Conservation (phyloP, 2,888 invertebrate genomes). For the Athrips mouffetella region DNA sequence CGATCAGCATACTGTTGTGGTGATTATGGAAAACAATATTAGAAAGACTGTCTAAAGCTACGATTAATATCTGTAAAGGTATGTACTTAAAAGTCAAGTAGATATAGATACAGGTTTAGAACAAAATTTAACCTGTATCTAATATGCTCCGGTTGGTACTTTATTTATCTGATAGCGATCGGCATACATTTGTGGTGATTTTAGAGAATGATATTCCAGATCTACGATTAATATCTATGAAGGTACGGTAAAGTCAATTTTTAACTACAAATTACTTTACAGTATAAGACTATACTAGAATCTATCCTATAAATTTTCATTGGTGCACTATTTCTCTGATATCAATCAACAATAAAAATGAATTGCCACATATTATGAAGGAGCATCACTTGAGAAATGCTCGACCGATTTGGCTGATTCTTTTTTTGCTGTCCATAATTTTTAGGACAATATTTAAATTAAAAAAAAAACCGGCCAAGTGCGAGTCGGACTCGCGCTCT, state of each 20-base stretch:
- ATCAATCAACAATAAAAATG: conserved; percentile 85
- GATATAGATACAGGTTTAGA: conserved; percentile 76
- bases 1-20: conserved; percentile 86
- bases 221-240: conserved; percentile 90
- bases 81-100: too few relatives aligned
- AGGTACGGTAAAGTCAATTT: conserved; percentile 77
- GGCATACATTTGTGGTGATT: conserved; percentile 87
- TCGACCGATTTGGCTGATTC: too few relatives aligned
- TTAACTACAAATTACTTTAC: conserved; percentile 80
- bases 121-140: conserved; percentile 45
- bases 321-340: conserved; percentile 83
- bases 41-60: conserved; percentile 83
- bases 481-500: too few relatives aligned
- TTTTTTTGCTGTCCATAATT: too few relatives aligned
- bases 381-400: too few relatives aligned
- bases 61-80: conserved; percentile 92
- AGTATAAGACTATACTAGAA: conserved; percentile 71
- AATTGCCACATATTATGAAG: too few relatives aligned
- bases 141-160: conserved; percentile 82
- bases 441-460: too few relatives aligned
- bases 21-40: conserved; percentile 88
- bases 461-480: too few relatives aligned
- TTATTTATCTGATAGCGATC: conserved; percentile 83
- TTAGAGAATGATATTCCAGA: conserved; percentile 86
- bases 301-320: conserved; percentile 79